Evolutionary conservation across 2,888 invertebrate species (phyloP).

Genomic region (Acrobasis suavella): DNA sequence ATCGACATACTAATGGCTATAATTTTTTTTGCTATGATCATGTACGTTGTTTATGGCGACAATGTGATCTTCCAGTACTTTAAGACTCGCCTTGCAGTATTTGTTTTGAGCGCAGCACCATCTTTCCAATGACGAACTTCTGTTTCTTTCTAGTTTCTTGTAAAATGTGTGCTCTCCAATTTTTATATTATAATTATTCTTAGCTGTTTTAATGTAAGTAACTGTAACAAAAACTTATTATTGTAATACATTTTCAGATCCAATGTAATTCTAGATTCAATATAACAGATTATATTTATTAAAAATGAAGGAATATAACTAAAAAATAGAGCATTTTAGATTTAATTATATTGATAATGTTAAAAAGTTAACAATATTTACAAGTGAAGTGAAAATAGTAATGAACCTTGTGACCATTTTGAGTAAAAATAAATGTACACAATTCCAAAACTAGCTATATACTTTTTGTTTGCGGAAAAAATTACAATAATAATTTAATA

Average conservation of each 20-base stretch:
- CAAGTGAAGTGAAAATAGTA: too few species aligned
- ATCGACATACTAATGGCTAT: not conserved
- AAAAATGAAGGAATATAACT: too few species aligned
- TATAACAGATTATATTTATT: too few species aligned
- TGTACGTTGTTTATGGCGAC: not conserved
- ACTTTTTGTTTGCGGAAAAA: too few species aligned
- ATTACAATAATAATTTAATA: too few species aligned
- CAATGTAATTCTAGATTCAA: too few species aligned
- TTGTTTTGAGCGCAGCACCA: not conserved
- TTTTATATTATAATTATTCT: slow-evolving; percentile 33
- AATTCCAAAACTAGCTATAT: too few species aligned
- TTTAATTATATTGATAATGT: too few species aligned
- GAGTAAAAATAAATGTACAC: too few species aligned
- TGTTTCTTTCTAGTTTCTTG: not conserved
- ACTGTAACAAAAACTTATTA: slow-evolving; percentile 23
- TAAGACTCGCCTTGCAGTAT: not conserved
- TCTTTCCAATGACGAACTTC: not conserved
- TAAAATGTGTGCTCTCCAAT: not conserved
- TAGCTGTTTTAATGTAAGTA: slow-evolving; percentile 35
- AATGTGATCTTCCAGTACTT: not conserved
- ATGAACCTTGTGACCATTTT: too few species aligned
- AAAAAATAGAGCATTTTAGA: too few species aligned
- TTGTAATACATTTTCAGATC: not conserved
- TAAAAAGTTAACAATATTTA: too few species aligned
- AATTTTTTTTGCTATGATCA: not conserved